These are phyloP conservation scores for Epistrophella euchroma DNA, from an alignment of 2,888 invertebrate genomes.

Conservation along the genomic window DNA sequence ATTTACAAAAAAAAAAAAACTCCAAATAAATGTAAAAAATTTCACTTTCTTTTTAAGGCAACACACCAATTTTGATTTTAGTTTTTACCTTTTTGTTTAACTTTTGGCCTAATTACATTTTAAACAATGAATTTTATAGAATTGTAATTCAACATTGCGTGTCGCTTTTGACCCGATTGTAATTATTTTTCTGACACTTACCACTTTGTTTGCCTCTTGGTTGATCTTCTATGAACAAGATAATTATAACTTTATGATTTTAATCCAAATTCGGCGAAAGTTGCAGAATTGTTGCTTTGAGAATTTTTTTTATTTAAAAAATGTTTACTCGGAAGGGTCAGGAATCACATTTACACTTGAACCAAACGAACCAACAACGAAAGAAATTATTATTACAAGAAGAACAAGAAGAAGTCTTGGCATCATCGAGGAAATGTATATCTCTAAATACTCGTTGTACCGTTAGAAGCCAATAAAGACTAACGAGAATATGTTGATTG, in stretches of 20 bases:
- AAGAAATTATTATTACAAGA: conserved; percentile 40
- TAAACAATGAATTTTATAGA: conserved; percentile 25
- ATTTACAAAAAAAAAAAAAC: background rate
- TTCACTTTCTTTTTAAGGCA: conserved; percentile 68
- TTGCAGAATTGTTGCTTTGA: background rate
- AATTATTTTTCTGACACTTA: conserved; percentile 56
- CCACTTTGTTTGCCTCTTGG: conserved; percentile 45
- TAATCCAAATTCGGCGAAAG: conserved; percentile 63
- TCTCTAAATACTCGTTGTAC: conserved; percentile 82
- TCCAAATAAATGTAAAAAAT: conserved; percentile 24
- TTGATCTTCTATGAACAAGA: conserved; percentile 42
- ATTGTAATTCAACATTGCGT: conserved; percentile 38
- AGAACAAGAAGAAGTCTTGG: conserved; percentile 31
- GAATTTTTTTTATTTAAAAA: conserved; percentile 3
- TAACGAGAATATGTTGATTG: conserved; percentile 77
- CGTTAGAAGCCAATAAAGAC: conserved; percentile 83
- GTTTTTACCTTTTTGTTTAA: background rate
- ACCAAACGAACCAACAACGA: conserved; percentile 4
- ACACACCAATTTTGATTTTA: background rate
- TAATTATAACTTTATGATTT: conserved; percentile 20
- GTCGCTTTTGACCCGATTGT: conserved; percentile 32
- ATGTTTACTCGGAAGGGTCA: conserved; percentile 59
- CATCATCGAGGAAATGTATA: conserved; percentile 38
- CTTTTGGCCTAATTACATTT: conserved; percentile 49
- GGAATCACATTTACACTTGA: conserved; percentile 15